Percentiles rank a stretch among this genome's conserved stretches.
These are phyloP conservation scores for Parauchenoglanis ngamensis DNA, from an alignment of 2,797 vertebrate species.

Conservation along the genomic window DNA sequence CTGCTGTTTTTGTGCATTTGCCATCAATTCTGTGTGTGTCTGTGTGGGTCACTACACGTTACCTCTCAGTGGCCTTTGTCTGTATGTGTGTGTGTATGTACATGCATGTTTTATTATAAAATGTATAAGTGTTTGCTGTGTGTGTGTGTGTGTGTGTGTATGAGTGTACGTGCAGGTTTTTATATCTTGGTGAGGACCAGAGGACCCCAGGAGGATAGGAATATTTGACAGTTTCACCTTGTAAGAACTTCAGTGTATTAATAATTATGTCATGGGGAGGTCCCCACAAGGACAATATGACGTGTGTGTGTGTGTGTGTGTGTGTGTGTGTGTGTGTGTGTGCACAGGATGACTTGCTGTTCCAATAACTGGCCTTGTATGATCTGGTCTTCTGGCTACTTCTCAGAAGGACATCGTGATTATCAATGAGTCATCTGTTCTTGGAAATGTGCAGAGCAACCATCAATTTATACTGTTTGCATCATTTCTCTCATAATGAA, in stretches of 20 bases:
- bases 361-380: conserved; percentile 49
- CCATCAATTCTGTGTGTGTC: conserved; percentile 4
- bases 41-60: not conserved
- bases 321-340: not conserved
- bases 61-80: not conserved
- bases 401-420: conserved; percentile 38
- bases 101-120: not conserved
- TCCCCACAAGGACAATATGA: not conserved
- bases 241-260: not conserved
- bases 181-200: not conserved
- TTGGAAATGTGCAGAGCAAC: conserved; percentile 24
- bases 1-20: conserved; percentile 49
- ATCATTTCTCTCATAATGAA: conserved; percentile 18
- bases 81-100: conserved; percentile 13
- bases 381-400: conserved; percentile 42
- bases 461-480: conserved; percentile 25
- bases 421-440: conserved; percentile 52
- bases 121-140: not conserved
- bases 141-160: not conserved
- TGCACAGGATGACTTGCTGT: conserved; percentile 38
- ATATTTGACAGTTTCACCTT: not conserved
- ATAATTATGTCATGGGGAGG: not conserved
- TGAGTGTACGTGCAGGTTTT: not conserved
- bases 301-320: not conserved
- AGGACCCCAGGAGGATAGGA: not conserved